phyloP scores from a whole-genome alignment of 2,797 vertebrate genomes.

The Acipenser transmontanus region DNA sequence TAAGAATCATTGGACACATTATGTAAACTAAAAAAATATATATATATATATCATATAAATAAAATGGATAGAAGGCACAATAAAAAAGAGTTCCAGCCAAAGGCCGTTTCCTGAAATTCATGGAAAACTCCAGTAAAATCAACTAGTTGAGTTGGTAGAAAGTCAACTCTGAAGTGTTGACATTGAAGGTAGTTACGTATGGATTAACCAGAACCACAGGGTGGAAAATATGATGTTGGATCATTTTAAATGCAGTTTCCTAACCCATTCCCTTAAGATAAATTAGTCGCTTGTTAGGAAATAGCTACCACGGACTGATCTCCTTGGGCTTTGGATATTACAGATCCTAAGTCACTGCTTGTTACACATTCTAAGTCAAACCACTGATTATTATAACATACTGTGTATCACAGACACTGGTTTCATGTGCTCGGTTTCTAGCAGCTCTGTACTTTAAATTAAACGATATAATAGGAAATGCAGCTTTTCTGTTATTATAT shows the following conservation, averaged over 20 bases:
- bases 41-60: not conserved
- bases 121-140: not conserved
- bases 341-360: conserved; percentile 9
- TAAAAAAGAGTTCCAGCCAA: not conserved
- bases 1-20: too few relatives aligned
- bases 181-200: conserved; percentile 10
- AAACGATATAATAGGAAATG: conserved; percentile 12
- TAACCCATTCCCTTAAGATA: conserved; percentile 10
- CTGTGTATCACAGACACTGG: conserved; percentile 3
- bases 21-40: too few relatives aligned
- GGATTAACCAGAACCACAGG: conserved; percentile 8
- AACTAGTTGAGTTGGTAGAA: not conserved
- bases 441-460: conserved; percentile 9
- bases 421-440: too few relatives aligned
- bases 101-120: not conserved
- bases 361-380: conserved; percentile 13
- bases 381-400: conserved; percentile 18
- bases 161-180: conserved; percentile 1
- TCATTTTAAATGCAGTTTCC: conserved; percentile 7
- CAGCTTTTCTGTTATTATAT: conserved; percentile 10
- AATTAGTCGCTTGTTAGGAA: not conserved
- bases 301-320: conserved; percentile 4
- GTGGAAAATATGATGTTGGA: conserved; percentile 13
- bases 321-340: conserved; percentile 9
- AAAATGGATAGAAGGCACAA: conserved; percentile 21